Evolutionary conservation across 2,113 vertebrate genomes (phyloP).

Genomic region (Sinosuthora webbiana): DNA sequence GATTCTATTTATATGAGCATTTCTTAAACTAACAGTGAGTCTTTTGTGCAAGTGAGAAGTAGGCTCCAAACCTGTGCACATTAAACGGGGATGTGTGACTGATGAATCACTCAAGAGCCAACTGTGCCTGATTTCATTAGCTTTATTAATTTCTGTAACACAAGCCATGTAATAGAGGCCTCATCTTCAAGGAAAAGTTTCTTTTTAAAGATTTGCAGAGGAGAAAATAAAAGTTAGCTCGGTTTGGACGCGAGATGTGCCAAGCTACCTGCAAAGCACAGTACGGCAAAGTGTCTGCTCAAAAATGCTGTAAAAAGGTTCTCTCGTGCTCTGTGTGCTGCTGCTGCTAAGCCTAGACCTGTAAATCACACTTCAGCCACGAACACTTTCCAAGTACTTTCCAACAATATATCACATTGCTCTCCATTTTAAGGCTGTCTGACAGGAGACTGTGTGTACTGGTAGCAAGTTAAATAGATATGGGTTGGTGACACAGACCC

Average conservation of each 20-base stretch:
- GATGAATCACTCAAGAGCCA: slow-evolving; percentile 43
- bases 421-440: background rate
- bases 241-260: background rate
- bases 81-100: slow-evolving; percentile 39
- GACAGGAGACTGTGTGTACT: background rate
- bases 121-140: slow-evolving; percentile 25
- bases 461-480: background rate
- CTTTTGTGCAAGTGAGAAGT: background rate
- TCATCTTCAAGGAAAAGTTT: background rate
- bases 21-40: slow-evolving; percentile 28
- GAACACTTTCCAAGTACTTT: slow-evolving; percentile 28
- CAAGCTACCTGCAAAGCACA: background rate
- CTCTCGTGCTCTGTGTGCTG: background rate
- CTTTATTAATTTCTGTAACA: slow-evolving; percentile 22
- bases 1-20: background rate
- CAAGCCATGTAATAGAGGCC: background rate
- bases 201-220: background rate
- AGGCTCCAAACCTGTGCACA: slow-evolving; percentile 17
- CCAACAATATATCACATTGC: slow-evolving; percentile 13
- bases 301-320: background rate
- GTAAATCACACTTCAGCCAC: slow-evolving; percentile 27
- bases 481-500: background rate
- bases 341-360: background rate
- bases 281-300: rapidly evolving
- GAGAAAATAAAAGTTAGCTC: background rate